Conservation (phyloP, 2,113 vertebrate genomes). For the Marmota flaviventris region DNA sequence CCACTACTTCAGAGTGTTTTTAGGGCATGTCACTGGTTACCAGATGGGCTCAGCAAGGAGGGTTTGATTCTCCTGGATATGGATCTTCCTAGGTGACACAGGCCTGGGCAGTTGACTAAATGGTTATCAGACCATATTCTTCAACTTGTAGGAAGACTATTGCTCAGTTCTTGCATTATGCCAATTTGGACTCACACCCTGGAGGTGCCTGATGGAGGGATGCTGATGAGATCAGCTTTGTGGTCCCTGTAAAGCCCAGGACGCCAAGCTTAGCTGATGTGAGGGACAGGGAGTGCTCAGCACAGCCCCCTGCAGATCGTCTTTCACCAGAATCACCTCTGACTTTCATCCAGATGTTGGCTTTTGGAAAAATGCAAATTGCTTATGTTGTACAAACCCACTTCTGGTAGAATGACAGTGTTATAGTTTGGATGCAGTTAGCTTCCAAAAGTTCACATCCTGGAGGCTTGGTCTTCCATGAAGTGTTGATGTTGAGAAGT, state of each 20-base stretch:
- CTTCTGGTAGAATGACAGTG: background rate
- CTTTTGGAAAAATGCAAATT: background rate
- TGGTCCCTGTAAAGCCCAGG: no score
- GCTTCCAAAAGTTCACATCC: no score
- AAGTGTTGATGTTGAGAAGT: no score
- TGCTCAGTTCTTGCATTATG: background rate
- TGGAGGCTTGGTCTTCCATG: background rate
- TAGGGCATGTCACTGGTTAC: background rate
- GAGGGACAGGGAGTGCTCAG: background rate
- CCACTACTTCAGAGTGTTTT: background rate
- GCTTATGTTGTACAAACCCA: background rate
- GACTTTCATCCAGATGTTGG: background rate
- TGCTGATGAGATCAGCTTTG: background rate
- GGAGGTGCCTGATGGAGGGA: background rate
- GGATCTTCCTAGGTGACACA: background rate
- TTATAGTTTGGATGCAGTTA: background rate
- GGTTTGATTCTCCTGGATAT: no score
- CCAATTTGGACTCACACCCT: background rate
- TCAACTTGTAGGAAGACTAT: background rate
- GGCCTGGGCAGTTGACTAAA: background rate
- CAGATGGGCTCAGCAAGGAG: background rate
- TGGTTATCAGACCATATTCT: background rate
- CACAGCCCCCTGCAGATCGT: background rate
- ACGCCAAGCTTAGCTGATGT: rapidly evolving
- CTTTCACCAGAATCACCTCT: background rate